Evolutionary conservation across 2,113 vertebrate species (phyloP).

Genomic region (Calidris pygmaea): DNA sequence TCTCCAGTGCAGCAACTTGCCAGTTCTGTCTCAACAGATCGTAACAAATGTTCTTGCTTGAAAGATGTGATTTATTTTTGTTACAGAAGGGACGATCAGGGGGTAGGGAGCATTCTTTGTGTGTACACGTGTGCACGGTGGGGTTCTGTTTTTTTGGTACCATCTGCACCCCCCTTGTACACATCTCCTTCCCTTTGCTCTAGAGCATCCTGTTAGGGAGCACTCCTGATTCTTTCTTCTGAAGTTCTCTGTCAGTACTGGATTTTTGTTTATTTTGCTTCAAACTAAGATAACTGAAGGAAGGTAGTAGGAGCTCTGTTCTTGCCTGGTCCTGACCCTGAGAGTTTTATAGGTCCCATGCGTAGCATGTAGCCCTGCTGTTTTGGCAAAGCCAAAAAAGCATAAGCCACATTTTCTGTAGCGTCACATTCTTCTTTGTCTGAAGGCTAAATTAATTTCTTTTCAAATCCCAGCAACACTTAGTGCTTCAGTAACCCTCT

Average conservation of each 20-base stretch:
- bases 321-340: background rate
- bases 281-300: background rate
- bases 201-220: background rate
- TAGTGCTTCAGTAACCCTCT: background rate
- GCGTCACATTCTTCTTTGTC: background rate
- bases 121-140: rapidly evolving
- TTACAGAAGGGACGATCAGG: background rate
- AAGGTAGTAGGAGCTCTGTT: background rate
- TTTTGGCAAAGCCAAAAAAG: background rate
- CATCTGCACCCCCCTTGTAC: too few relatives aligned
- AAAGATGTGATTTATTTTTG: background rate
- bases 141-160: background rate
- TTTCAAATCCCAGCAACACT: background rate
- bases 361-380: background rate
- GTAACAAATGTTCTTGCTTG: background rate
- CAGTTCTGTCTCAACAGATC: background rate
- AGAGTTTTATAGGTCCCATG: background rate
- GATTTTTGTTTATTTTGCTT: background rate
- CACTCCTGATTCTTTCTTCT: background rate
- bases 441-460: background rate
- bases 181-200: background rate
- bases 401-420: background rate
- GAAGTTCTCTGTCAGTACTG: background rate
- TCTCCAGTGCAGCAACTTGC: background rate
- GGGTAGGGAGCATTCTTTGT: rapidly evolving